Conservation (phyloP, 2,888 invertebrate genomes). For the Dynastes hyllus region DNA sequence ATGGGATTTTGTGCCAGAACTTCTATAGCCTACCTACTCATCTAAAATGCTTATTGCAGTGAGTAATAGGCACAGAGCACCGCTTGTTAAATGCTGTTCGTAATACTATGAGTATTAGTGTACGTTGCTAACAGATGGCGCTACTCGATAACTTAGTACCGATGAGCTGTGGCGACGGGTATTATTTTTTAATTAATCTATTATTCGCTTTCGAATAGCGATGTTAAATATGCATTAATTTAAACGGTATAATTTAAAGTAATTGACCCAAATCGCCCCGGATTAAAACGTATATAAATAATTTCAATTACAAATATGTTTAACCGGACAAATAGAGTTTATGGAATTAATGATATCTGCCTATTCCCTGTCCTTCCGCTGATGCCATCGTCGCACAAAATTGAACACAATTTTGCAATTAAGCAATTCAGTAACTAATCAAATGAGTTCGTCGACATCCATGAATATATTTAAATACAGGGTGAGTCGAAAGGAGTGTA, state of each 20-base stretch:
- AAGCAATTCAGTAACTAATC: too few relatives aligned
- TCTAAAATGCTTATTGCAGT: too few relatives aligned
- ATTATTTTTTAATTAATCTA: slow-evolving; percentile 51
- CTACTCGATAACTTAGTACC: slow-evolving; percentile 16
- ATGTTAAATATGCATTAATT: slow-evolving; percentile 45
- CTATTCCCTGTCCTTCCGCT: neutral
- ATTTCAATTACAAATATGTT: slow-evolving; percentile 53
- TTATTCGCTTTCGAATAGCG: slow-evolving; percentile 14
- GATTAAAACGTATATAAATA: slow-evolving; percentile 53
- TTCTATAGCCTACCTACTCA: too few relatives aligned
- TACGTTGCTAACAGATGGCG: neutral
- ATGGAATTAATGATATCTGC: slow-evolving; percentile 21
- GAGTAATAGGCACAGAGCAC: too few relatives aligned
- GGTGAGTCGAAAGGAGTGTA: too few relatives aligned
- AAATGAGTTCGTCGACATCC: too few relatives aligned
- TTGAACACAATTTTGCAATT: too few relatives aligned
- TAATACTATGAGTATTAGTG: neutral
- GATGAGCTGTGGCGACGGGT: neutral
- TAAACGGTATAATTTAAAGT: slow-evolving; percentile 53
- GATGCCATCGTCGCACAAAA: too few relatives aligned
- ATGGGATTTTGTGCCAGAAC: too few relatives aligned
- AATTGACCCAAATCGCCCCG: slow-evolving; percentile 53
- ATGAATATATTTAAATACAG: too few relatives aligned
- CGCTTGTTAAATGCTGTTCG: neutral
- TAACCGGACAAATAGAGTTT: slow-evolving; percentile 49